Base-by-base conservation (phyloP, 1,140 invertebrate species). In the Aphis gossypii region DNA sequence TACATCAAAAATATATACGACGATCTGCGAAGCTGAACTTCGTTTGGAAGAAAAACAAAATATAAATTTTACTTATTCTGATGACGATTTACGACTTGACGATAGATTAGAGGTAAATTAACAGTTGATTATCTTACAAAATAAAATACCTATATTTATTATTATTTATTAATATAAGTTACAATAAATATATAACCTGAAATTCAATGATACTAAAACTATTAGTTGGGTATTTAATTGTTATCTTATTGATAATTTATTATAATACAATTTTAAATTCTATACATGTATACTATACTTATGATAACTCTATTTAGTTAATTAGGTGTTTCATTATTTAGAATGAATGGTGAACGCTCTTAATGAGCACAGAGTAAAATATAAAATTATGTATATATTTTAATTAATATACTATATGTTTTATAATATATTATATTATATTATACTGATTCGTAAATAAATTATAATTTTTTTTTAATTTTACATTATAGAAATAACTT, bases 1-100 rank as follows among this genome's bases (percentile, higher is more conserved):
- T 14, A 56, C 92, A 6, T 93, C 92, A n/a, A 93, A 93, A 56
- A 93, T 93, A 54, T 93, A 93, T 14, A 44, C 48, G 7, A 93
- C 82, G 3, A 38, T 93, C 0, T 86, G 82, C 56, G 92, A 93
- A 56, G 92, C 92, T 21, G 35, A 93, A 44, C 6, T 18, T n/a
- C 76, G 48, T 51, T 56, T 93, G 21, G 92, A 38, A 38, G 91
- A 93, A 83, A 93, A 86, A 86, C 82, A n/a, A n/a, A 90, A n/a
- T 46, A n/a, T 11, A 30, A 90, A 90, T 68, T 25, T 18, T 11
- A 30, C 76, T 14, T 18, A 51, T 83, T 38, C 5, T 9, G 91
- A 92, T 11, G 46, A 92, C 14, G 91, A 92, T 48, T 83, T 83
- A 38, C 25, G 35, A 14, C 18, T 35, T 18, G 48, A 86, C 35